Evolutionary conservation across 2,888 invertebrate genomes (phyloP), one percentile per base, ranked within the genome.

Genomic region (Byasa hedistus): DNA sequence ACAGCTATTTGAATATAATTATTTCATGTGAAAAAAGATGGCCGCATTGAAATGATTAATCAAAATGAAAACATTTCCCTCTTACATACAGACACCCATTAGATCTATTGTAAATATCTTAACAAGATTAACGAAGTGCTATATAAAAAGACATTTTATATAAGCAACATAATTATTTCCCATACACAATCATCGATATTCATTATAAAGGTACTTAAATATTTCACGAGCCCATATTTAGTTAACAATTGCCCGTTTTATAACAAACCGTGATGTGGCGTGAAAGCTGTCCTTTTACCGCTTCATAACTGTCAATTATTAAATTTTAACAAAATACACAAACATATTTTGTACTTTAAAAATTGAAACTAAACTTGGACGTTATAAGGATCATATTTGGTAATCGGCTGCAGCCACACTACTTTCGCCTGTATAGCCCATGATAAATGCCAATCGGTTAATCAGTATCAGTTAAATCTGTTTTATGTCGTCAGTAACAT

Each of bases 11-110:
- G 39, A 57, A 57, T 56, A 21, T 15, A 23, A 17, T 24, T 15
- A 21, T 65, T 55, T 61, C 22, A n/a, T 22, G 19, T 32, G 24
- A 36, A 24, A 52, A 32, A 63, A 51, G 7, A 60, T 24, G 24
- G 5, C 21, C n/a, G 4, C 24, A 19, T 27, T 51, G n/a, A 51
- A 51, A 27, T n/a, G n/a, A 52, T 51, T 7, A 24, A 59, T 22
- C 32, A 0, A 5, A 48, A 48, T n/a, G n/a, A 48, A 48, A 48
- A 48, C 48, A n/a, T 48, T 10, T n/a, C 39, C 2, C 39, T 39
- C 12, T 39, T 39, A 15, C 39, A 39, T 39, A 39, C 15, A n/a
- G 4, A n/a, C n/a, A n/a, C 7, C n/a, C 4, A 44, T n/a, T 7
- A 8, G 12, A n/a, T n/a, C n/a, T 7, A 48, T 1, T n/a, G n/a